These are phyloP conservation scores for Serilophus lunatus DNA, from an alignment of 2,113 vertebrate genomes.

Conservation along the genomic window DNA sequence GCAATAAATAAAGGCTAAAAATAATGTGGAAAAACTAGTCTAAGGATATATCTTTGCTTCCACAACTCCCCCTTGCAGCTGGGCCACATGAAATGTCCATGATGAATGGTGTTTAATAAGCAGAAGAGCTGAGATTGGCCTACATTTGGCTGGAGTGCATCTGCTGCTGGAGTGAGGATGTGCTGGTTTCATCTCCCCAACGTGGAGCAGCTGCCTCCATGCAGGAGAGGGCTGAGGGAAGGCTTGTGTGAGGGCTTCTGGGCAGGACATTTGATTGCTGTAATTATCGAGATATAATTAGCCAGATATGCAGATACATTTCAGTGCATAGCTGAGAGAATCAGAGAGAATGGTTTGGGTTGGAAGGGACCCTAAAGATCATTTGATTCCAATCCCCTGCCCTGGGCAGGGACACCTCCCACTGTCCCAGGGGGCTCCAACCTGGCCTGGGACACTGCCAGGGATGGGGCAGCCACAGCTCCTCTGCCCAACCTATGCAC, in stretches of 20 bases:
- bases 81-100: background rate
- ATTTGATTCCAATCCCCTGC: background rate
- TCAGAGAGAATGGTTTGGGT: background rate
- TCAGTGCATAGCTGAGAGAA: background rate
- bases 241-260: background rate
- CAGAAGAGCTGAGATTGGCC: background rate
- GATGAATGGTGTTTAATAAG: background rate
- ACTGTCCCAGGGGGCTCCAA: background rate
- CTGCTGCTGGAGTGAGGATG: background rate
- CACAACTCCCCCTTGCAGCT: background rate
- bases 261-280: background rate
- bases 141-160: background rate
- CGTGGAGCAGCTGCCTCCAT: background rate
- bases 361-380: rapidly evolving
- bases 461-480: background rate
- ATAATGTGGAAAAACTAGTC: background rate
- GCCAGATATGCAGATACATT: background rate
- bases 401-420: background rate
- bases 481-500: background rate
- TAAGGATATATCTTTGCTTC: background rate
- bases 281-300: rapidly evolving
- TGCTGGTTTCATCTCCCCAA: rapidly evolving
- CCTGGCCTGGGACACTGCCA: background rate
- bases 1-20: background rate
- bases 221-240: background rate